Conservation (phyloP, 2,113 vertebrate species). For the Oreotrochilus melanogaster region DNA sequence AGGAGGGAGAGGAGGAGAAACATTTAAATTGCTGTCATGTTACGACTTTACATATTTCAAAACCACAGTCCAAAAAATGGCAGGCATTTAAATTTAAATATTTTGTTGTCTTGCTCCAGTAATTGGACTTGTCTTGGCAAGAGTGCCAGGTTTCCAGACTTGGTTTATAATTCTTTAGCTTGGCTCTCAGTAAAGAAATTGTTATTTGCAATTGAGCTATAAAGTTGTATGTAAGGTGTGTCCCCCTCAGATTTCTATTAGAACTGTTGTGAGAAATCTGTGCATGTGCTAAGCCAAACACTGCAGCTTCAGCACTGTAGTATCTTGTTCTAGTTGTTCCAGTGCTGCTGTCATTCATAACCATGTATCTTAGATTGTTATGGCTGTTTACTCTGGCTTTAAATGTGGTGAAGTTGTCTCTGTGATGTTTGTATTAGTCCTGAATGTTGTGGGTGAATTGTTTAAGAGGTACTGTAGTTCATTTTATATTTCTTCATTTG, state of each 20-base stretch:
- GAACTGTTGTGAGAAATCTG: background rate
- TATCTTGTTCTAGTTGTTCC: background rate
- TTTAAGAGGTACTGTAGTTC: background rate
- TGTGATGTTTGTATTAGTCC: background rate
- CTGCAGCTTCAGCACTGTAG: background rate
- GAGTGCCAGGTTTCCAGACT: conserved; percentile 56
- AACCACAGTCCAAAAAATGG: conserved; percentile 21
- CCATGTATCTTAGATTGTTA: background rate
- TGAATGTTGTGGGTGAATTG: background rate
- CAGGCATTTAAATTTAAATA: conserved; percentile 56
- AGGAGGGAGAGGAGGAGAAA: background rate
- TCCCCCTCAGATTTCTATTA: conserved; percentile 11
- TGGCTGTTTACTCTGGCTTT: background rate
- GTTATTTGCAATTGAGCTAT: background rate
- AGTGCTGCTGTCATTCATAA: background rate
- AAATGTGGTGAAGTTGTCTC: background rate
- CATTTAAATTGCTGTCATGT: conserved; percentile 47
- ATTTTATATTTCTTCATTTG: background rate
- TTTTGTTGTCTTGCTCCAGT: conserved; percentile 52
- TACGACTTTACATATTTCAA: conserved; percentile 54
- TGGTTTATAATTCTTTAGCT: conserved; percentile 53
- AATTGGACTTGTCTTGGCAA: conserved; percentile 61
- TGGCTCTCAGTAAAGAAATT: conserved; percentile 46
- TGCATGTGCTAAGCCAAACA: conserved; percentile 10
- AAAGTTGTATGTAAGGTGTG: background rate